Conservation (phyloP, 2,888 invertebrate genomes). For the Proisotoma minuta region DNA sequence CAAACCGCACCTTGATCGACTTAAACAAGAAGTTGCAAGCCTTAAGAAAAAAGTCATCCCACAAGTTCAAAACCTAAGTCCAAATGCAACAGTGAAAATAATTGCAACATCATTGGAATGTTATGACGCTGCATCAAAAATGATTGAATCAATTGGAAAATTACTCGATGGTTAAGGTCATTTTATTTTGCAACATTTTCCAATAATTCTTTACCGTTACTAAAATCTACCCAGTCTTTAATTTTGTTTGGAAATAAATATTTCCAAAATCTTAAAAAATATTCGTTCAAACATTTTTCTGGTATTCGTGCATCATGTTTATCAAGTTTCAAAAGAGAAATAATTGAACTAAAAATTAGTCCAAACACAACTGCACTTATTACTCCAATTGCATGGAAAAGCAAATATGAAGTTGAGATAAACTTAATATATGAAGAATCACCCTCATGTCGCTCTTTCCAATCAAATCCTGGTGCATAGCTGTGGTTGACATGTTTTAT, state of each 20-base stretch:
- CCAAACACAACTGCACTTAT: conserved; percentile 19
- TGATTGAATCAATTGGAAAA: not conserved
- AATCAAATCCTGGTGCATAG: conserved; percentile 16
- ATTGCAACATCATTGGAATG: not conserved
- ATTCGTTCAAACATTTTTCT: conserved; percentile 21
- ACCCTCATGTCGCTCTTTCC: conserved; percentile 21
- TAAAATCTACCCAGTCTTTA: not conserved
- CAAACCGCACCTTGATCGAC: not conserved
- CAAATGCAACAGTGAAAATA: not conserved
- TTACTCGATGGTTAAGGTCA: not conserved
- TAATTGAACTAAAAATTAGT: conserved; percentile 22
- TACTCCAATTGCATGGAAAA: conserved; percentile 9
- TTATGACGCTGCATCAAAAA: not conserved
- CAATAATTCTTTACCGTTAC: not conserved
- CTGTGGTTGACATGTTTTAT: conserved; percentile 21
- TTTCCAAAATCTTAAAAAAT: conserved; percentile 19
- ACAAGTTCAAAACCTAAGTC: not conserved
- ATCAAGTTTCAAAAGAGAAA: conserved; percentile 13
- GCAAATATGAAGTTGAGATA: conserved; percentile 29
- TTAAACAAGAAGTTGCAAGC: not conserved
- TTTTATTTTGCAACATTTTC: not conserved
- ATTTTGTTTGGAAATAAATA: conserved; percentile 24
- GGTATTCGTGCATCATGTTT: conserved; percentile 20
- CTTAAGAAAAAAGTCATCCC: not conserved
- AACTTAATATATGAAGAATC: conserved; percentile 27